Base-by-base conservation (phyloP, 2,113 vertebrate species). In the Eptesicus fuscus region DNA sequence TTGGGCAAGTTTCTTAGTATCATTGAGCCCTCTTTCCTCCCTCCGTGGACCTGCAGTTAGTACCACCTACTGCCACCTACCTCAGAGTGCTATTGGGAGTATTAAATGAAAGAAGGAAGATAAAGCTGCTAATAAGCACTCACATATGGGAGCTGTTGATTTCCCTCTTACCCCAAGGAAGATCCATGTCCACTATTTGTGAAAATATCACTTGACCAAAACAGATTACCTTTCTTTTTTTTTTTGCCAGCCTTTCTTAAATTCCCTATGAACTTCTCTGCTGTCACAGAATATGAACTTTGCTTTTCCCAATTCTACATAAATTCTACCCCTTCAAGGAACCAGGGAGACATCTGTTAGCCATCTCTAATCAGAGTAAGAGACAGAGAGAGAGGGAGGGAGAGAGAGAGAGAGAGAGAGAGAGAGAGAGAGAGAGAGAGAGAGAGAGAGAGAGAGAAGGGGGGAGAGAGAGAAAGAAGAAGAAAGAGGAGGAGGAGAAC, bases 111-210 rank as follows among this genome's bases (percentile, higher is more conserved):
- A 65, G 53, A 51, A n/a, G 13, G 42, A 47, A 11, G 20, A 20
- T 79, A 23, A 18, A 89, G 70, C 25, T 30, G 85, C 67, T 80
- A 37, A 23, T 40, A 32, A 73, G 11, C 51, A 11, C 17, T 13
- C 5, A 9, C 18, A 20, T 6, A 17, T 37, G 35, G 18, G 90
- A 25, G 90, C 87, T 94, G 78, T 94, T 95, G 79, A n/a, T 71
- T 53, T 83, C 65, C 96, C 80, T 71, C 83, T 84, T 88, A 35
- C 28, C 5, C 32, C 59, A 56, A 56, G 59, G 16, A 77, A 30
- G 18, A 20, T 13, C 42, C 9, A 14, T 0, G 13, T 13, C 22
- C 40, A 49, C 22, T 4, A 65, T 47, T 14, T 49, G 44, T 63
- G 71, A 51, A 70, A 82, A 61, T 20, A 30, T 32, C 74, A 18